Evolutionary conservation across 2,113 vertebrate species (phyloP).

Genomic region (Oncorhynchus gorbuscha): DNA sequence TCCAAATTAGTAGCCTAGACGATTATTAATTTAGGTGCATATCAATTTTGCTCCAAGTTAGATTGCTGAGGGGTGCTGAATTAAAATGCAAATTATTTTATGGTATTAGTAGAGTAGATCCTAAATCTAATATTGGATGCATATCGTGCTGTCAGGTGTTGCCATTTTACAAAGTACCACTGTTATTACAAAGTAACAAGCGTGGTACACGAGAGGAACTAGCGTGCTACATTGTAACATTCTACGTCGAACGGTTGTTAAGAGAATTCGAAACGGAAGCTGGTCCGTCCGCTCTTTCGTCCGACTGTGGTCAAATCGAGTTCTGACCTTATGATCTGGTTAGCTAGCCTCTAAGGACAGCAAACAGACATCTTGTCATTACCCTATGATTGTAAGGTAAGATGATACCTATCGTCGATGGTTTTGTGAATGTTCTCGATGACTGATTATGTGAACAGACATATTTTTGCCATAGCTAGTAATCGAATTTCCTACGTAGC

Average conservation of each 20-base stretch:
- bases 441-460: neutral
- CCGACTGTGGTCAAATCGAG: constrained; percentile 24
- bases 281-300: constrained; percentile 34
- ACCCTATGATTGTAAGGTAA: constrained; percentile 43
- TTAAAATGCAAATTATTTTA: too few species aligned
- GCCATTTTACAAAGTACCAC: neutral
- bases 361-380: neutral
- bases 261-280: constrained; percentile 37
- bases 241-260: neutral
- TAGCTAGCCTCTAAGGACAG: constrained; percentile 12
- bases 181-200: neutral
- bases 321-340: constrained; percentile 44
- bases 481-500: neutral
- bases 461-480: neutral
- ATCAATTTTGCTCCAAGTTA: too few species aligned
- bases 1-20: too few species aligned
- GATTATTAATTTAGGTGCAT: too few species aligned
- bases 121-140: too few species aligned
- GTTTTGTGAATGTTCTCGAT: neutral
- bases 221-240: neutral
- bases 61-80: too few species aligned
- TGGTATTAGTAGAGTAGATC: too few species aligned
- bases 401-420: neutral
- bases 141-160: neutral
- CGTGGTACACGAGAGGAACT: neutral